A percentile compares a stretch with the other conserved stretches of the same genome.
Conservation (phyloP, 2,113 vertebrate genomes). For the Gadus chalcogrammus region DNA sequence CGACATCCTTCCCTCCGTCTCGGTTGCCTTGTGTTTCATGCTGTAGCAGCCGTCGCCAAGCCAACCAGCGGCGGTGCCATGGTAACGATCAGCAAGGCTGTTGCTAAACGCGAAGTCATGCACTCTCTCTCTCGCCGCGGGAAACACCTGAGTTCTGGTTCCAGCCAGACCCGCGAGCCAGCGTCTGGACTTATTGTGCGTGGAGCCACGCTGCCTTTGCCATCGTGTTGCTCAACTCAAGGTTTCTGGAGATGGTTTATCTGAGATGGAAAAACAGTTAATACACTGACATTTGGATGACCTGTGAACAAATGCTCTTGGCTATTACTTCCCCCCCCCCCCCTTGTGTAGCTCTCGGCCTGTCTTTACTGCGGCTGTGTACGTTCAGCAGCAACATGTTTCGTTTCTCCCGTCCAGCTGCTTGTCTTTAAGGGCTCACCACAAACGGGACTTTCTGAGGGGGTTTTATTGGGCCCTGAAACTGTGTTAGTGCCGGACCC, state of each 20-base stretch:
- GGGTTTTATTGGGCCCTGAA: constrained; percentile 8
- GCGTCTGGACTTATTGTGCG: constrained; percentile 12
- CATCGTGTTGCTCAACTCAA: constrained; percentile 32
- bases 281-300: constrained; percentile 39
- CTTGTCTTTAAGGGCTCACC: constrained; percentile 6
- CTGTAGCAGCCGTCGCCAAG: too few relatives aligned
- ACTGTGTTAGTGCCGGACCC: constrained; percentile 13
- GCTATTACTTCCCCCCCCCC: not conserved
- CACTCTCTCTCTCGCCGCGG: not conserved
- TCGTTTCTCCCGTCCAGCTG: not conserved
- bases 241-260: constrained; percentile 26
- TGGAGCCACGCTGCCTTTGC: constrained; percentile 4
- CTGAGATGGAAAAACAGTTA: constrained; percentile 28
- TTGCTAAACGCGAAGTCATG: constrained; percentile 4
- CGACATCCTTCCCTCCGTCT: too few relatives aligned
- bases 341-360: not conserved
- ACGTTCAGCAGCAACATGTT: constrained; percentile 7
- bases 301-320: constrained; percentile 30
- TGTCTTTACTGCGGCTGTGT: constrained; percentile 21
- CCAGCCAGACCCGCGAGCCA: constrained; percentile 1
- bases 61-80: constrained; percentile 3
- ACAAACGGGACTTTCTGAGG: not conserved
- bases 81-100: constrained; percentile 9
- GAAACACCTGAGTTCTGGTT: constrained; percentile 49
- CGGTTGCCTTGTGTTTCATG: not conserved